A percentile compares a stretch with the other conserved stretches of the same genome.
Evolutionary conservation across 2,113 vertebrate species (phyloP).

Genomic region (Gorsachius goisagi): DNA sequence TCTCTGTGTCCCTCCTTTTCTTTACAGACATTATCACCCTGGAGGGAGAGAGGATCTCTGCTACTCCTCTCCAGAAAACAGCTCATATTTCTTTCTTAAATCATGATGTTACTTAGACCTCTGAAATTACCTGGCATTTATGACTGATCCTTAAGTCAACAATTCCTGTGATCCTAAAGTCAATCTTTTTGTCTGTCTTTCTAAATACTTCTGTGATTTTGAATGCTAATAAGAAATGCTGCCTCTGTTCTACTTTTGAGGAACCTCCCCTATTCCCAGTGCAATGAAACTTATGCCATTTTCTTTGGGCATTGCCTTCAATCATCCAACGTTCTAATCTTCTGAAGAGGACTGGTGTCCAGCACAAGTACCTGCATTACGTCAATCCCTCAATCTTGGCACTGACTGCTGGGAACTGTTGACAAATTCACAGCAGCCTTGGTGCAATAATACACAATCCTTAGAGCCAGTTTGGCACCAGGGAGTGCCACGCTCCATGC

Average conservation of each 20-base stretch:
- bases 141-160: not conserved
- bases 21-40: not conserved
- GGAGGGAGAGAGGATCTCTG: not conserved
- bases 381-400: not conserved
- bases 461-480: not conserved
- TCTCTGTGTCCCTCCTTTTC: not conserved
- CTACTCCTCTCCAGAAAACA: not conserved
- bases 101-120: not conserved
- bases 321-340: not conserved
- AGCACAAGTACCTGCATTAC: not conserved
- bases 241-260: not conserved
- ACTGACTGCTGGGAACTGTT: not conserved
- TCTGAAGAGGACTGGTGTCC: rapidly evolving
- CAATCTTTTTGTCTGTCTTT: not conserved
- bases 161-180: not conserved
- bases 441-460: not conserved
- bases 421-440: not conserved
- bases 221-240: not conserved
- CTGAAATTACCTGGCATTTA: not conserved
- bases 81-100: not conserved
- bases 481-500: rapidly evolving
- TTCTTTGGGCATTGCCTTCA: not conserved
- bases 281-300: not conserved
- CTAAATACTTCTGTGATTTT: not conserved
- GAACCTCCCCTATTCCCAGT: not conserved